Percentiles rank a stretch among this genome's conserved stretches.
Conservation (phyloP, 2,113 vertebrate species). For the Miniopterus natalensis region DNA sequence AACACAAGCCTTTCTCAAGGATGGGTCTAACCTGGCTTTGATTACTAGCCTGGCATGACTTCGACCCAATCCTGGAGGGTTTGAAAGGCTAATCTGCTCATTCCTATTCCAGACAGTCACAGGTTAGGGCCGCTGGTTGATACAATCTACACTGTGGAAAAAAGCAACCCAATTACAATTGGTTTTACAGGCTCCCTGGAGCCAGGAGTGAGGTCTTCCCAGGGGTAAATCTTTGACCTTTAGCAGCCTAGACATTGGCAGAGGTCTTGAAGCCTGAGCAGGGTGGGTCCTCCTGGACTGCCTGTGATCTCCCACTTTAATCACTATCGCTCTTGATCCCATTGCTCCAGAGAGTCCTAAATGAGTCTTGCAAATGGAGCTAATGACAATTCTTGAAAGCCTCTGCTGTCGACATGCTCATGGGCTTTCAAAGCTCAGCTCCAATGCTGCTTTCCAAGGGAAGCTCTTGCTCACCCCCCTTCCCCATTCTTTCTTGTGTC, state of each 20-base stretch:
- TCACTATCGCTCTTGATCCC: conserved; percentile 39
- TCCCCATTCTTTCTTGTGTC: neutral
- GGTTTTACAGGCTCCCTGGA: conserved; percentile 64
- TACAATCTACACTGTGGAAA: conserved; percentile 78
- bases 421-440: neutral
- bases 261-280: neutral
- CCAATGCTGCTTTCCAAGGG: neutral
- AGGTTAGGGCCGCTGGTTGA: conserved; percentile 79
- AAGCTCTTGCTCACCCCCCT: neutral
- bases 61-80: conserved; percentile 74
- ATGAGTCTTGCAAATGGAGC: conserved; percentile 64
- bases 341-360: neutral
- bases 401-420: neutral
- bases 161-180: conserved; percentile 69
- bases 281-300: neutral
- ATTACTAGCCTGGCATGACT: conserved; percentile 51
- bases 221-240: neutral
- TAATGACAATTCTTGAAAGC: neutral
- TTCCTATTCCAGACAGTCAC: conserved; percentile 82
- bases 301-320: neutral
- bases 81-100: conserved; percentile 83
- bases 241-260: neutral
- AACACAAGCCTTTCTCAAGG: conserved; percentile 18
- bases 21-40: conserved; percentile 42
- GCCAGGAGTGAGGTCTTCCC: conserved; percentile 39